phyloP scores from a whole-genome alignment of 2,797 vertebrate species.

The Alauda arvensis region DNA sequence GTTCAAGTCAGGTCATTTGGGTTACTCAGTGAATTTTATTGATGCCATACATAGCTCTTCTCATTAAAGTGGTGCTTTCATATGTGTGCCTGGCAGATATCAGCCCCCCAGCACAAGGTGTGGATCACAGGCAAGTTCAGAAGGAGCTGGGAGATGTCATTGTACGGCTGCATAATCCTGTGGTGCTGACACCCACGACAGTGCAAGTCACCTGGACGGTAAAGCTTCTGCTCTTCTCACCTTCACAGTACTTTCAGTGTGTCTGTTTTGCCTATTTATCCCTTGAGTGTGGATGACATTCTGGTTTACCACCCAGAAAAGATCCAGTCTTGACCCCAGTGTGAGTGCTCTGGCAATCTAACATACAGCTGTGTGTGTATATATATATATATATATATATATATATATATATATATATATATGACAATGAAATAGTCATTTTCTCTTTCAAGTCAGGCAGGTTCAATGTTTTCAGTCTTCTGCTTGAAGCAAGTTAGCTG shows the following conservation, averaged over 20 bases:
- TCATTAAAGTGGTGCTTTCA: not conserved
- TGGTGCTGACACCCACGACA: constrained; percentile 89
- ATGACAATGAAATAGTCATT: not conserved
- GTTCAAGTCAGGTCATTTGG: not conserved
- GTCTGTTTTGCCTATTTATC: not conserved
- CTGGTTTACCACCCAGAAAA: not conserved
- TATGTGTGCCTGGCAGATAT: constrained; percentile 79
- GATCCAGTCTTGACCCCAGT: not conserved
- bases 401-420: not conserved
- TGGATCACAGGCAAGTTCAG: constrained; percentile 97
- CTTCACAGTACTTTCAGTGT: not conserved
- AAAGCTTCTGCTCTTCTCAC: constrained; percentile 57
- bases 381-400: fast-evolving
- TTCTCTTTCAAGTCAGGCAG: not conserved
- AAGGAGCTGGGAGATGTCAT: constrained; percentile 96
- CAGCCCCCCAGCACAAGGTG: constrained; percentile 94
- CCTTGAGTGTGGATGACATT: not conserved
- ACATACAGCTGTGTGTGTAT: no score
- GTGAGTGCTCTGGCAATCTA: not conserved
- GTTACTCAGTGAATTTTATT: not conserved
- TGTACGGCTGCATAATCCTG: constrained; percentile 90
- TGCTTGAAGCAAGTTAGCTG: not conserved
- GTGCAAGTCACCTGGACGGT: constrained; percentile 98
- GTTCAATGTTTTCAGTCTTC: not conserved
- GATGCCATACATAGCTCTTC: not conserved